Base-by-base conservation (phyloP, 2,888 invertebrate species). In the Hermodice carunculata region DNA sequence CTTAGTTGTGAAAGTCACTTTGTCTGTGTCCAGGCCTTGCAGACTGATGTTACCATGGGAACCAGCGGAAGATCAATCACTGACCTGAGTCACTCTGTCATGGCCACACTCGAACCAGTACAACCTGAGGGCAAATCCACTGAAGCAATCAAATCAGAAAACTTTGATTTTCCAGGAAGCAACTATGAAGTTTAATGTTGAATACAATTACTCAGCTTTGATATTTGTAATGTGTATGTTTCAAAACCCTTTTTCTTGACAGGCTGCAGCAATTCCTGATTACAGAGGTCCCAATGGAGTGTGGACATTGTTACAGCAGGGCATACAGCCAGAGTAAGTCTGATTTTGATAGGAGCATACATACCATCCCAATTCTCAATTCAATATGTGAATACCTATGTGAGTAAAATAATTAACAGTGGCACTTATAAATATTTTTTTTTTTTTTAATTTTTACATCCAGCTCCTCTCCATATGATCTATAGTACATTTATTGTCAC, bases 271-370 rank as follows among this genome's bases (percentile, higher is more conserved):
- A 69, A 98, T 98, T 83, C 98, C 98, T 26, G 98, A 98, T 88
- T 98, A 98, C 86, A 90, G 98, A 74, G 98, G 98, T 2, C 95
- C 96, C 58, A 94, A 94, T 86, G 98, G 98, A 43, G 96, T 98
- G 66, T 98, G 98, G 98, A 98, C 98, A 1, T 87, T 95, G 66
- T 88, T 98, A 79, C 94, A 94, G 82, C 93, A 96, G 87, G 97
- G 97, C 67, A 66, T 59, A 69, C 70, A 76, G 59, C 71, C 78
- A 5, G 70, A 67, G 84, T 84, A 75, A 69, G 76, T 71, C 14
- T 11, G 6, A 26, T 26, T 67, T 28, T 31, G 26, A 42, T n/a
- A n/a, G n/a, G n/a, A n/a, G n/a, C n/a, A n/a, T n/a, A n/a, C n/a
- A n/a, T n/a, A n/a, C n/a, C n/a, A n/a, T 51, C 19, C 28, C 14